phyloP scores from a whole-genome alignment of 2,797 vertebrate species.

The Parauchenoglanis ngamensis region DNA sequence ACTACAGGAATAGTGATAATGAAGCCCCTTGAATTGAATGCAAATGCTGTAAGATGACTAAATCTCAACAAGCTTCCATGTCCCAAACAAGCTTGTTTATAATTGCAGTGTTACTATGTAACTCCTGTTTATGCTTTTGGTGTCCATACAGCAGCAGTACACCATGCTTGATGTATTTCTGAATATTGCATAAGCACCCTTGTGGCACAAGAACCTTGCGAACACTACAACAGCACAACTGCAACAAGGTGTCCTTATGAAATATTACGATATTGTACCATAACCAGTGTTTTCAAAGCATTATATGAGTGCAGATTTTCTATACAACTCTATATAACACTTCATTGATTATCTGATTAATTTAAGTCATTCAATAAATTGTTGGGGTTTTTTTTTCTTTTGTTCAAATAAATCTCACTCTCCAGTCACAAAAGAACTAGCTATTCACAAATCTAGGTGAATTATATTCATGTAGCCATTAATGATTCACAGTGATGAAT shows the following conservation, averaged over 20 bases:
- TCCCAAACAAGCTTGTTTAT: slow-evolving; percentile 19
- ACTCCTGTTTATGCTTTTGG: slow-evolving; percentile 24
- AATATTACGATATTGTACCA: slow-evolving; percentile 15
- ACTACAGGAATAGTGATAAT: slow-evolving; percentile 37
- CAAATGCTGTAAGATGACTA: slow-evolving; percentile 11
- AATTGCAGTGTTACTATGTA: not conserved
- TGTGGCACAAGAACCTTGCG: slow-evolving; percentile 37
- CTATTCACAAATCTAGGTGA: slow-evolving; percentile 26
- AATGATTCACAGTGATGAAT: slow-evolving; percentile 40
- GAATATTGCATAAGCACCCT: slow-evolving; percentile 48
- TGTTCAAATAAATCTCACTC: not conserved
- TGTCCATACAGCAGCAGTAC: slow-evolving; percentile 31
- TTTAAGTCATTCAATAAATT: not conserved
- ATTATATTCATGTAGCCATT: slow-evolving; percentile 22
- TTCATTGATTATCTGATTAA: not conserved
- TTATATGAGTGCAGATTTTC: slow-evolving; percentile 1
- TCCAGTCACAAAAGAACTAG: not conserved
- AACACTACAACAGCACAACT: slow-evolving; percentile 23
- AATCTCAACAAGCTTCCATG: not conserved
- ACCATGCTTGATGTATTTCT: slow-evolving; percentile 39
- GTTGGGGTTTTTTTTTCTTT: not conserved
- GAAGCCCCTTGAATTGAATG: slow-evolving; percentile 32
- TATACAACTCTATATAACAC: not conserved
- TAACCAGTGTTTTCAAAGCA: not conserved
- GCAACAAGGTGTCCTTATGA: slow-evolving; percentile 23